phyloP scores from a whole-genome alignment of 2,113 vertebrate species.

The Neodontobutis hainanensis region DNA sequence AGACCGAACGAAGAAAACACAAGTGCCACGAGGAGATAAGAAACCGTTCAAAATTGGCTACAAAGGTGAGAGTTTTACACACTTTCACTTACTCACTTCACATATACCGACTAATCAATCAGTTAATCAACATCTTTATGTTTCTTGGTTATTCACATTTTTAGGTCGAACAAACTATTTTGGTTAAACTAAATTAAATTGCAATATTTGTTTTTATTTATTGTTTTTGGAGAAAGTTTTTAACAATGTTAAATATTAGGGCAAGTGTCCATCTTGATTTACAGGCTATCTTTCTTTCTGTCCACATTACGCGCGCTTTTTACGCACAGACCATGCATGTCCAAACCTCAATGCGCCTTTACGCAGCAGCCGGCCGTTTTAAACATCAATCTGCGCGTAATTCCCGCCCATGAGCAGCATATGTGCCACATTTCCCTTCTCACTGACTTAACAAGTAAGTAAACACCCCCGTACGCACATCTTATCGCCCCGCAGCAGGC shows the following conservation, averaged over 20 bases:
- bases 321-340: conserved; percentile 10
- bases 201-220: background rate
- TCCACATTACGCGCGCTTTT: conserved; percentile 9
- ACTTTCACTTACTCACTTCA: background rate
- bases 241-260: too few species aligned
- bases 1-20: conserved; percentile 48
- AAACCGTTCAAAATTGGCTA: conserved; percentile 51
- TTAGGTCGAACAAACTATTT: too few species aligned
- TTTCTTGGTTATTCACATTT: too few species aligned
- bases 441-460: conserved; percentile 43
- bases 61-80: conserved; percentile 19
- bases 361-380: conserved; percentile 11
- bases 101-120: background rate
- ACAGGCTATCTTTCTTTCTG: background rate
- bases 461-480: conserved; percentile 61
- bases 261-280: background rate
- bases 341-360: background rate
- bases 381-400: conserved; percentile 49
- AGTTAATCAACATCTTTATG: too few species aligned
- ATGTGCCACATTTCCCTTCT: conserved; percentile 47
- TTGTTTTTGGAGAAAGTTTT: background rate
- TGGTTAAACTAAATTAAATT: too few species aligned
- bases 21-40: conserved; percentile 72
- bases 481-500: conserved; percentile 73
- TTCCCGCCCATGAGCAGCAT: conserved; percentile 37